Percentiles rank a stretch among this genome's conserved stretches.
These are phyloP conservation scores for Netelia inedita DNA, from an alignment of 2,888 invertebrate species.

Conservation along the genomic window DNA sequence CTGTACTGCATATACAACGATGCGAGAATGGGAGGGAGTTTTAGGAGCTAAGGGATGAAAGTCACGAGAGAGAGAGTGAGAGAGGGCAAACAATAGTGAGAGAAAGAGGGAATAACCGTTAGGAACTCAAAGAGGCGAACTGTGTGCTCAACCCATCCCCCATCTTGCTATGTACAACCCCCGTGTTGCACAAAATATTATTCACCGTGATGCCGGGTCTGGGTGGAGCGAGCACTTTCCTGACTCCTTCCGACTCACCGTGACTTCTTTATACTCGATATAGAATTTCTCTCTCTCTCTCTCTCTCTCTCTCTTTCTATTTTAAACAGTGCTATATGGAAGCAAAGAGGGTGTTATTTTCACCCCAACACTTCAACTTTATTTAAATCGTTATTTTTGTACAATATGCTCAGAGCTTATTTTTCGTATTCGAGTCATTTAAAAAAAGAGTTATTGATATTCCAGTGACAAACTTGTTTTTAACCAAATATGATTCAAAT, in stretches of 20 bases:
- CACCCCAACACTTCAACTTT: slow-evolving; percentile 75
- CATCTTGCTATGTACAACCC: slow-evolving; percentile 26
- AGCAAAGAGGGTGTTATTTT: slow-evolving; percentile 53
- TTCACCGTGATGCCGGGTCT: slow-evolving; percentile 66
- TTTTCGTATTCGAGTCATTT: slow-evolving; percentile 78
- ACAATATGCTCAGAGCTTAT: slow-evolving; percentile 74
- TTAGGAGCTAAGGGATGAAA: slow-evolving; percentile 1
- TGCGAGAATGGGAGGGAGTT: slow-evolving; percentile 12
- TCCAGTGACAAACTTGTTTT: too few species aligned
- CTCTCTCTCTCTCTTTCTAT: slow-evolving; percentile 23
- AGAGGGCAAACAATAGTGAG: slow-evolving; percentile 3
- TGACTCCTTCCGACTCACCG: slow-evolving; percentile 48
- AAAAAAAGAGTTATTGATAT: slow-evolving; percentile 21
- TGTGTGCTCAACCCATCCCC: slow-evolving; percentile 22
- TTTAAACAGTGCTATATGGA: slow-evolving; percentile 39
- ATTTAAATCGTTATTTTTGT: slow-evolving; percentile 81
- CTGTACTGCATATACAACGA: slow-evolving; percentile 8
- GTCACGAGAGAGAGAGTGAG: slow-evolving; percentile 13
- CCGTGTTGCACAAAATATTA: slow-evolving; percentile 76
- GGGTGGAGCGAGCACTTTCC: slow-evolving; percentile 36
- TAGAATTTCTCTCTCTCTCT: slow-evolving; percentile 32
- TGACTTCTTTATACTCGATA: background rate
- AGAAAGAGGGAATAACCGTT: slow-evolving; percentile 33
- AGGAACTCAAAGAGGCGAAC: slow-evolving; percentile 40
- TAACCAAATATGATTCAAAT: too few species aligned